Percentiles rank a stretch among this genome's conserved stretches.
These are phyloP conservation scores for Drosophila rufa DNA, from an alignment of 1,140 invertebrate genomes.

Conservation along the genomic window DNA sequence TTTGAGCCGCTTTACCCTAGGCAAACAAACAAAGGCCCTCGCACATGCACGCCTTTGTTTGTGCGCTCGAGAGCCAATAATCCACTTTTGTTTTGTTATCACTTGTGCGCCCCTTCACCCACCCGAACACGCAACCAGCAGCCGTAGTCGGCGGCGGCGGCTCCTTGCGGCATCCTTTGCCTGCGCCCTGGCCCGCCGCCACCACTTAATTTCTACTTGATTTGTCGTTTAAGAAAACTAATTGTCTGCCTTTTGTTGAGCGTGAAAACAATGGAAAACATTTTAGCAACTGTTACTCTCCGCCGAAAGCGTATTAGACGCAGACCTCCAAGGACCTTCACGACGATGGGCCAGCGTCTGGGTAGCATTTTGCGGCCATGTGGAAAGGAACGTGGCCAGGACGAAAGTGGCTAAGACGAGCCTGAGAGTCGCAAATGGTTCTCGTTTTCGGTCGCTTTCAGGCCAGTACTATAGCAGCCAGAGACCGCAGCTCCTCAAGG, in stretches of 20 bases:
- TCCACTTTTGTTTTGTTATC: slow-evolving; percentile 83
- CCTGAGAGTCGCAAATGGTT: slow-evolving; percentile 42
- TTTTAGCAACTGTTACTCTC: slow-evolving; percentile 82
- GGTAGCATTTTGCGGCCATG: slow-evolving; percentile 47
- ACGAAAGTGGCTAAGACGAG: slow-evolving; percentile 23
- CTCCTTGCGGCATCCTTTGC: slow-evolving; percentile 43
- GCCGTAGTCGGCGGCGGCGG: not conserved
- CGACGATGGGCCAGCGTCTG: slow-evolving; percentile 30
- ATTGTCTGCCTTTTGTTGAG: slow-evolving; percentile 84
- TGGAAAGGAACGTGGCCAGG: slow-evolving; percentile 42
- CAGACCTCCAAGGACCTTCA: slow-evolving; percentile 28
- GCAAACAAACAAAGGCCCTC: slow-evolving; percentile 45
- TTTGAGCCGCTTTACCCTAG: slow-evolving; percentile 42
- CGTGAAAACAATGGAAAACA: slow-evolving; percentile 84
- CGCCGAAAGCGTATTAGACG: slow-evolving; percentile 78
- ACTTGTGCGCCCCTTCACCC: slow-evolving; percentile 43
- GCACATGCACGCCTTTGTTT: slow-evolving; percentile 58
- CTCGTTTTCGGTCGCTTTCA: slow-evolving; percentile 35
- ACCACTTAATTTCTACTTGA: slow-evolving; percentile 84
- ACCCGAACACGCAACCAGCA: slow-evolving; percentile 1
- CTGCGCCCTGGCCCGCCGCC: slow-evolving; percentile 58
- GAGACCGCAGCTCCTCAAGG: slow-evolving; percentile 31
- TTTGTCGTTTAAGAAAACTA: slow-evolving; percentile 85
- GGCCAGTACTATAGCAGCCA: slow-evolving; percentile 1
- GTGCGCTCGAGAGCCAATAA: slow-evolving; percentile 79